Evolutionary conservation across 2,797 vertebrate genomes (phyloP), one percentile per base, ranked within the genome.

Genomic region (Manis javanica): DNA sequence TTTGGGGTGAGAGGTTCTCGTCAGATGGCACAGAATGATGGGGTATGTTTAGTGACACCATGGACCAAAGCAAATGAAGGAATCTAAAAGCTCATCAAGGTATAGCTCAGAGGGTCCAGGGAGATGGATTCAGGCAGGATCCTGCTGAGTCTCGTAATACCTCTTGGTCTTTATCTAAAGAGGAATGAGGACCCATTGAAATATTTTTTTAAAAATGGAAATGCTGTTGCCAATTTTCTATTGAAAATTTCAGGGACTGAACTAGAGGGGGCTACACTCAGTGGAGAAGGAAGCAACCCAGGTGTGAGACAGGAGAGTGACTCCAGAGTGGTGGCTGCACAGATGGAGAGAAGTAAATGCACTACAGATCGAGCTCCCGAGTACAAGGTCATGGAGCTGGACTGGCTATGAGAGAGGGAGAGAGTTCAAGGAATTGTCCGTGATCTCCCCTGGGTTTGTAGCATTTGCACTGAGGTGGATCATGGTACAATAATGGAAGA

Each of bases 161-260:
- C 55, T 66, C 87, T n/a, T 83, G 68, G 26, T 63, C 9, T 81
- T 92, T 85, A 81, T 71, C 6, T 55, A 71, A 77, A 82, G n/a
- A 83, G 15, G 69, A 81, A 81, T 39, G 55, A 88, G 26, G 29
- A 55, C 86, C 37, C 37, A 77, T 16, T 88, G 72, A 91, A 81
- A 82, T 82, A 11, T 55, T 61, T 46, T 46, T 55, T 68, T 34
- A 15, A 24, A 69, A 64, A 59, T 71, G 46, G 68, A 72, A 85
- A 39, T 89, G 74, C 21, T 64, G 78, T 23, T 16, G 16, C 81
- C 19, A 39, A 9, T 68, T 90, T 85, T 94, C 61, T 91, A 21
- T 78, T 88, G 37, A 84, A 92, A 94, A 83, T 68, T 82, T 88
- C 39, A 81, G 78, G 94, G 19, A 51, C 64, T 79, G 42, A 2